Evolutionary conservation across 2,888 invertebrate genomes (phyloP), one percentile per base, ranked within the genome.

Genomic region (Platerodrilus igneus): DNA sequence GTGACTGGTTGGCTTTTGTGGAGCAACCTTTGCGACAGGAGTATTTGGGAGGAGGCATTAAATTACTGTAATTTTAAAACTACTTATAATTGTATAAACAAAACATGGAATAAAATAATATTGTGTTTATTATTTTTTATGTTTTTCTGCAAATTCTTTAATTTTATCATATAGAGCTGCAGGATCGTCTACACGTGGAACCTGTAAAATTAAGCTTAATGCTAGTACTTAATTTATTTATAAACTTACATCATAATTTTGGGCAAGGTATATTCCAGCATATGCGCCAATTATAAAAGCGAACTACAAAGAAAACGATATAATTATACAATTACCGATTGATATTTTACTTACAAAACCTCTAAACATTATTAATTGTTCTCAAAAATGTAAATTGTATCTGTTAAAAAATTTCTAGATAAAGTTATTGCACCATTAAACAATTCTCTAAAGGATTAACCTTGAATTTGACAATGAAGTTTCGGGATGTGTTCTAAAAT

Each of bases 1-100:
- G 96, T 22, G 97, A 97, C 68, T 97, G 97, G 97, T 70, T 97
- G 45, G 95, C 96, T 36, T 97, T 97, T 75, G 90, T 93, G 36
- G 89, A 95, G 63, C 90, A 94, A 2, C 88, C 86, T 63, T 79
- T 81, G 35, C 75, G 89, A 60, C 74, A 86, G 41, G 92, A 92
- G 68, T 86, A 84, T 69, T 83, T 87, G 56, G 89, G 89, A 23
- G 92, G 92, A 47, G 91, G 91, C 36, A 64, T 84, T 42, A 76
- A 78, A 47, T 73, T 85, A 57, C 64, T 77, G 53, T 76, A 70
- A 70, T 37, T 36, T 33, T 32, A 47, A 26, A 32, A 43, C 18
- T 42, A 37, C 35, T 31, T 32, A 35, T 48, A 53, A 51, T 62
- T 50, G 50, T 66, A 32, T 66, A 63, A 50, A 52, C 59, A 45